Evolutionary conservation across 2,888 invertebrate species (phyloP).

Genomic region (Acrobeloides nanus): DNA sequence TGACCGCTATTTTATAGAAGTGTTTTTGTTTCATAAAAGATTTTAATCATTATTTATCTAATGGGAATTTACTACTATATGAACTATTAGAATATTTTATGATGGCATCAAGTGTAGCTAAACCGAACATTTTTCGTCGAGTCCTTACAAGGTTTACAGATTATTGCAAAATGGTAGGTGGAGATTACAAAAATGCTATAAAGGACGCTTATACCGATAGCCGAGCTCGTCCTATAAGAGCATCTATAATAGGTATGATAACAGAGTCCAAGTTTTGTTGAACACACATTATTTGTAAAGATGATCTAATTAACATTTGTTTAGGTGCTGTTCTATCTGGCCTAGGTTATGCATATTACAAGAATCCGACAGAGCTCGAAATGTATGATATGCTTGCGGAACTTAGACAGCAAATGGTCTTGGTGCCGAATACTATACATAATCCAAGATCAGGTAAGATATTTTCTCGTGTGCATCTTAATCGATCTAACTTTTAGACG

Average conservation of each 20-base stretch:
- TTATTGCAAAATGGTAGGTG: conserved; percentile 26
- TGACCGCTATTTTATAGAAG: background rate
- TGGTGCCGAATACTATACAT: conserved; percentile 37
- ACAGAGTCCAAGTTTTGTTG: background rate
- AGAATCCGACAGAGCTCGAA: conserved; percentile 36
- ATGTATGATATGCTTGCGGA: conserved; percentile 30
- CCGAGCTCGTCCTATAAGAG: conserved; percentile 28
- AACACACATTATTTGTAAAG: background rate
- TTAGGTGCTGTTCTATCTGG: conserved; percentile 23
- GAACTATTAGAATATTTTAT: background rate
- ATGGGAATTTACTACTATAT: background rate
- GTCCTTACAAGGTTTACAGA: conserved; percentile 20
- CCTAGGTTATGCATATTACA: conserved; percentile 31
- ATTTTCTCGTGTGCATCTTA: conserved; percentile 7
- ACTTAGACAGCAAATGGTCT: conserved; percentile 32
- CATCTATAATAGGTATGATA: conserved; percentile 1
- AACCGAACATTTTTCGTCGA: conserved; percentile 22
- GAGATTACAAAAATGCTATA: conserved; percentile 34
- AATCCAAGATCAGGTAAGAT: conserved; percentile 30
- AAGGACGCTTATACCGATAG: conserved; percentile 25
- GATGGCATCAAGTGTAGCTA: conserved; percentile 10
- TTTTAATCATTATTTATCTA: background rate
- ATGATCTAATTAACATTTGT: conserved; percentile 16
- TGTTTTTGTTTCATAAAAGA: background rate
- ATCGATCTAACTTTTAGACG: conserved; percentile 21